Evolutionary conservation across 2,113 vertebrate genomes (phyloP).

Genomic region (Amphiprion ocellaris): DNA sequence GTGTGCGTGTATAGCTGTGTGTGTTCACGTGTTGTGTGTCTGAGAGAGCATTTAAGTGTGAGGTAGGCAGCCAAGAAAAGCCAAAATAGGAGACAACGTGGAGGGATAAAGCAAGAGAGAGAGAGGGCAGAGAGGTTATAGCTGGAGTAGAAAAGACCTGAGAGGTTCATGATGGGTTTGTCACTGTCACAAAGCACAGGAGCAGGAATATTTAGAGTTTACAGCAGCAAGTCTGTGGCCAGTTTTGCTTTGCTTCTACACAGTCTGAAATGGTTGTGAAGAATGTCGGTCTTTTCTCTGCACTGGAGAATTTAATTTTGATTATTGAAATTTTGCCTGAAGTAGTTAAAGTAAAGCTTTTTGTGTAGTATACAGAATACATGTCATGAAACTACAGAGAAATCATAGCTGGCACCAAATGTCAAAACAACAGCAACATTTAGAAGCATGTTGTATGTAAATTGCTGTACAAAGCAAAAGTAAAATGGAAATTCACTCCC

Average conservation of each 20-base stretch:
- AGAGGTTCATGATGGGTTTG: neutral
- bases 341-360: neutral
- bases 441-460: no score
- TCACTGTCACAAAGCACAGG: neutral
- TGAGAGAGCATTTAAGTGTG: slow-evolving; percentile 56
- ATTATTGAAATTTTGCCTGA: neutral
- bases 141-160: slow-evolving; percentile 1
- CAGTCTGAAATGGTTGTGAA: no score
- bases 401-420: no score
- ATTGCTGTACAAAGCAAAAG: no score
- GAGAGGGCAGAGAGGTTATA: slow-evolving; percentile 4
- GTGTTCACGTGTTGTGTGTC: slow-evolving; percentile 30
- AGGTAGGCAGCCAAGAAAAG: slow-evolving; percentile 72
- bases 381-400: neutral
- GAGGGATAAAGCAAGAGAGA: slow-evolving; percentile 47
- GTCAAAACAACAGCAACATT: no score
- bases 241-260: neutral
- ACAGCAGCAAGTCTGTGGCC: neutral
- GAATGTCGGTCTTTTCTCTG: neutral
- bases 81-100: slow-evolving; percentile 68
- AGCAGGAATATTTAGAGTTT: neutral
- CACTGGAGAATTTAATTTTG: neutral
- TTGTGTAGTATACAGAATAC: neutral
- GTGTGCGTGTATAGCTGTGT: slow-evolving; percentile 10
- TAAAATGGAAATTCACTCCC: no score